Evolutionary conservation across 2,113 vertebrate species (phyloP).

Genomic region (Chamaea fasciata): DNA sequence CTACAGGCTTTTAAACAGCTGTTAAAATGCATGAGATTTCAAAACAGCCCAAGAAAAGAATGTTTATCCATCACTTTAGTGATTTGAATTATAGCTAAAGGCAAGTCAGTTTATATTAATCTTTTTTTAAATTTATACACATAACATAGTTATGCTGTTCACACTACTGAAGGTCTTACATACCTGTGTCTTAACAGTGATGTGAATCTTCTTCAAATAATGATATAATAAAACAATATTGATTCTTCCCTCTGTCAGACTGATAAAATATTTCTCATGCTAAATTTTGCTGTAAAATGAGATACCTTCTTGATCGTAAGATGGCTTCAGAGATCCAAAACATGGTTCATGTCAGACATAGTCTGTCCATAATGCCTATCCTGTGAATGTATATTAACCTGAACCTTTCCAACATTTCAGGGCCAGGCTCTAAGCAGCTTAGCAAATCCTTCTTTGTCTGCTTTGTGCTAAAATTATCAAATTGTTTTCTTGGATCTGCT

Average conservation of each 20-base stretch:
- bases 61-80: neutral
- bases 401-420: conserved; percentile 35
- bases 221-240: neutral
- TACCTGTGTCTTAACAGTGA: conserved; percentile 18
- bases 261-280: neutral
- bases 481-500: conserved; percentile 63
- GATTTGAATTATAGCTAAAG: neutral
- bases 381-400: neutral
- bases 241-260: neutral
- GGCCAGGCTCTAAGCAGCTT: conserved; percentile 50
- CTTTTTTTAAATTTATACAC: neutral
- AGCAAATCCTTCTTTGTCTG: conserved; percentile 63
- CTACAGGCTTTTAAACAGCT: neutral
- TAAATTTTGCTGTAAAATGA: neutral
- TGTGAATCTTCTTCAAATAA: neutral
- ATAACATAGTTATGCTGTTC: neutral
- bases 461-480: conserved; percentile 69
- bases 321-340: neutral
- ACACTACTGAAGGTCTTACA: conserved; percentile 1
- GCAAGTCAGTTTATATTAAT: neutral
- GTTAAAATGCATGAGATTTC: neutral
- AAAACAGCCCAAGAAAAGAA: neutral
- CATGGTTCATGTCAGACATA: neutral
- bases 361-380: neutral
- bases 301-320: neutral